Base-by-base conservation (phyloP, 2,888 invertebrate species). In the Sycophila texana region DNA sequence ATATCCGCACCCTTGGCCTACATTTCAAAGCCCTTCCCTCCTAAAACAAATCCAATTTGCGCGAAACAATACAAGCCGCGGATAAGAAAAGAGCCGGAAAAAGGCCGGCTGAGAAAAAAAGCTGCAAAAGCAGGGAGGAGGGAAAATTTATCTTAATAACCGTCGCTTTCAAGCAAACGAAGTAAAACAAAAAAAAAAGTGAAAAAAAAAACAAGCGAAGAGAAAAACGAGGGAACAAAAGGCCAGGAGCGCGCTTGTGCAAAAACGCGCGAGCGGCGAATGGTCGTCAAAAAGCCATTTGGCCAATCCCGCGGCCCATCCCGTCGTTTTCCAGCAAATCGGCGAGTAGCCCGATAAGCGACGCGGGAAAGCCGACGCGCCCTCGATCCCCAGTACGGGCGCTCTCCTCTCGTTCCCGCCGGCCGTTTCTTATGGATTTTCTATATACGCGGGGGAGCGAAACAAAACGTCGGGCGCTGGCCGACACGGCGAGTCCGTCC, bases 221-320 rank as follows among this genome's bases (percentile, higher is more conserved):
- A 61, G 66, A 65, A 57, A 66, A 63, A 51, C 60, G 13, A 10
- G 53, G n/a, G 30, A 70, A 47, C 68, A 57, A 73, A 57, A 60
- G 55, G 26, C 49, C 14, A 12, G 39, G n/a, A 16, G 58, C 18
- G 53, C 3, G 26, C 22, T 39, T 39, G 39, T 7, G 60, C 26
- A 76, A 75, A 76, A 76, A 76, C 66, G 66, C 60, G 16, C 65
- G 63, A 47, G 68, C 67, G 63, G 73, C 76, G 65, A 74, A 74
- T 63, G 72, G 80, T 80, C 80, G 80, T 81, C 74, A 74, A 78
- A 81, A 81, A 72, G 78, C 65, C 71, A 81, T 77, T 81, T 78
- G 78, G 61, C 71, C 72, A 78, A 77, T 78, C 72, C 77, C 60
- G 70, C 57, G 77, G 55, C 51, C 61, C 51, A 73, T 68, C 57